Conservation (phyloP, 2,888 invertebrate genomes). For the Netelia fuscicornis region DNA sequence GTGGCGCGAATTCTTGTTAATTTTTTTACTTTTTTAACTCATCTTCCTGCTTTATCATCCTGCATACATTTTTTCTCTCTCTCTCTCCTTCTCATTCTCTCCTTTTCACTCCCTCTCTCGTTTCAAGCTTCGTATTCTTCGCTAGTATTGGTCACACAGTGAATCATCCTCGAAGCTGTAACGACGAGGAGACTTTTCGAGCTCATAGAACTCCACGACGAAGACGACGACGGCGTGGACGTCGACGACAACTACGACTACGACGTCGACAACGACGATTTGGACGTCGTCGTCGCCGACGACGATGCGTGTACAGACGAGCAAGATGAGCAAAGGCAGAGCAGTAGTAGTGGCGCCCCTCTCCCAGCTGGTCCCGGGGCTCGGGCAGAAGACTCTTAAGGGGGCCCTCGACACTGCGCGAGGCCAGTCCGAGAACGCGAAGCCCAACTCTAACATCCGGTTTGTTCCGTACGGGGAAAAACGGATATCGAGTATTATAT, state of each 20-base stretch:
- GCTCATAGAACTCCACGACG: not conserved
- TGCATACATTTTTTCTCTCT: not conserved
- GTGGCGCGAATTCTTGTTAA: too few species aligned
- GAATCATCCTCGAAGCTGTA: slow-evolving; percentile 55
- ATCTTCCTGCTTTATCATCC: not conserved
- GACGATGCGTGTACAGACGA: slow-evolving; percentile 52
- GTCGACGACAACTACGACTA: slow-evolving; percentile 34
- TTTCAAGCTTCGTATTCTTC: slow-evolving; percentile 72
- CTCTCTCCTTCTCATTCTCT: not conserved
- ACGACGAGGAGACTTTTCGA: slow-evolving; percentile 43
- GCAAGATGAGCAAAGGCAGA: slow-evolving; percentile 38
- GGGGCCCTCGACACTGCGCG: slow-evolving; percentile 82
- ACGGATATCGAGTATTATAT: slow-evolving; percentile 76
- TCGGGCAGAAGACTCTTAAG: slow-evolving; percentile 83
- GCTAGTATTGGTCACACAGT: slow-evolving; percentile 60
- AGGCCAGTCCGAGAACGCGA: slow-evolving; percentile 84
- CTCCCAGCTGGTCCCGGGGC: slow-evolving; percentile 73
- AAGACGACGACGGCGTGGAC: slow-evolving; percentile 7
- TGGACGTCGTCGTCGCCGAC: not conserved
- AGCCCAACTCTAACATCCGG: slow-evolving; percentile 83
- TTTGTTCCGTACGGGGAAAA: slow-evolving; percentile 77
- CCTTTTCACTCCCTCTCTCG: slow-evolving; percentile 64
- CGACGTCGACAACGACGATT: slow-evolving; percentile 5
- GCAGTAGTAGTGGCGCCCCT: slow-evolving; percentile 45
- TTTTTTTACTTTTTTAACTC: too few species aligned